Conservation (phyloP, 1,140 invertebrate genomes). For the Pseudobourletiella spinata region DNA sequence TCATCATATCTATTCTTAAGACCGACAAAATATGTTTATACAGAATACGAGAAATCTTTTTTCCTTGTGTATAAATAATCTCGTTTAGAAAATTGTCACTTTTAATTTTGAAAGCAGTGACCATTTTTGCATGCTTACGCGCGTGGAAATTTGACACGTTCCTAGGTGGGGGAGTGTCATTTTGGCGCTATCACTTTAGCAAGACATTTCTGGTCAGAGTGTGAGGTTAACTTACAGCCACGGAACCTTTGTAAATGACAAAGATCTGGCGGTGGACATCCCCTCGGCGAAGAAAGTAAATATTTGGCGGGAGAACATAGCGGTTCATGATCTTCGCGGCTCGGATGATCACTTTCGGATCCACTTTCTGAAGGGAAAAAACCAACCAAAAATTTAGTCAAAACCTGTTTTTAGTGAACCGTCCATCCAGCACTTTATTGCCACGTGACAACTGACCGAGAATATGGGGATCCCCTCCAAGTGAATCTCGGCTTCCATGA, state of each 20-base stretch:
- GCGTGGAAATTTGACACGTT: too few species aligned
- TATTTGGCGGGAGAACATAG: slow-evolving; percentile 23
- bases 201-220: background rate
- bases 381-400: background rate
- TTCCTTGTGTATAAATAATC: too few species aligned
- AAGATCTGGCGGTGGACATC: slow-evolving; percentile 29
- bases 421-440: background rate
- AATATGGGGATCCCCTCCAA: slow-evolving; percentile 30
- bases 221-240: slow-evolving; percentile 12
- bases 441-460: slow-evolving; percentile 1
- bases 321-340: slow-evolving; percentile 12
- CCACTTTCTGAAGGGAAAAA: slow-evolving; percentile 21
- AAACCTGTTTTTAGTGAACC: background rate
- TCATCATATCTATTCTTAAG: too few species aligned
- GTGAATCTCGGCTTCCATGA: slow-evolving; percentile 5
- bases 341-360: slow-evolving; percentile 15
- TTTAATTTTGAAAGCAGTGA: too few species aligned
- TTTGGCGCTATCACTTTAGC: background rate
- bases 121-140: too few species aligned
- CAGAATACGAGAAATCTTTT: too few species aligned
- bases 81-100: too few species aligned
- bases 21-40: too few species aligned
- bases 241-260: slow-evolving; percentile 14
- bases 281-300: slow-evolving; percentile 17
- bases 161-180: too few species aligned